A percentile compares a stretch with the other conserved stretches of the same genome.
Evolutionary conservation across 1,140 invertebrate genomes (phyloP).

Genomic region (Drosophila truncata): DNA sequence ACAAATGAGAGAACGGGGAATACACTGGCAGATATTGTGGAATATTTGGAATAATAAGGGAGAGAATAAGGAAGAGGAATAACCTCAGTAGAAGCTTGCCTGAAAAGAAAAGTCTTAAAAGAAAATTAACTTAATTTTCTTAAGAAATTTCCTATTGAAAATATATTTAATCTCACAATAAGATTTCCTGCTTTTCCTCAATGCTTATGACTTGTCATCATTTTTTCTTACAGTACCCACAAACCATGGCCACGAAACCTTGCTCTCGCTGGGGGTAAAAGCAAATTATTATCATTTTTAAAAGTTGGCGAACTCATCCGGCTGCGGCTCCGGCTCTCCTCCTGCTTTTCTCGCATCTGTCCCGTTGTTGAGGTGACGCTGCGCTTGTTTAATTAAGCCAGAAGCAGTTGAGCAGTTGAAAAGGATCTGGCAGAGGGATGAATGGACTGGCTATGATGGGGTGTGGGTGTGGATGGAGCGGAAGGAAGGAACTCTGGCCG

Average conservation of each 20-base stretch:
- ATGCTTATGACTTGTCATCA: not conserved
- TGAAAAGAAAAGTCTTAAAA: not conserved
- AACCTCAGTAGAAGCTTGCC: not conserved
- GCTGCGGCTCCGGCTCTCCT: conserved; percentile 3
- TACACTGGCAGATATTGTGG: conserved; percentile 15
- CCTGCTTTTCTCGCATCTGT: conserved; percentile 20
- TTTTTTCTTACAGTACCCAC: conserved; percentile 16
- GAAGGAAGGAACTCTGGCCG: conserved; percentile 23
- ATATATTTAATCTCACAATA: not conserved
- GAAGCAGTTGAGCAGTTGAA: conserved; percentile 29
- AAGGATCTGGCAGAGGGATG: conserved; percentile 22
- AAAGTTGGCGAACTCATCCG: conserved; percentile 67
- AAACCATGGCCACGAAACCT: conserved; percentile 16
- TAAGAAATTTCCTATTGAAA: not conserved
- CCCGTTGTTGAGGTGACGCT: conserved; percentile 67
- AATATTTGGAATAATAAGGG: not conserved
- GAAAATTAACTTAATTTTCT: not conserved
- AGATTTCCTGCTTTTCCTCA: not conserved
- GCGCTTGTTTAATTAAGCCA: conserved; percentile 81
- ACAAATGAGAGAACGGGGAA: conserved; percentile 16
- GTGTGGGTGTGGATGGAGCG: not conserved
- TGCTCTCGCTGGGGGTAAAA: conserved; percentile 37
- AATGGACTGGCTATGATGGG: not conserved
- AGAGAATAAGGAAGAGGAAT: not conserved
- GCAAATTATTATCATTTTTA: conserved; percentile 78